Evolutionary conservation across 2,888 invertebrate species (phyloP), one percentile per base, ranked within the genome.

Genomic region (Cecidostiba fungosa): DNA sequence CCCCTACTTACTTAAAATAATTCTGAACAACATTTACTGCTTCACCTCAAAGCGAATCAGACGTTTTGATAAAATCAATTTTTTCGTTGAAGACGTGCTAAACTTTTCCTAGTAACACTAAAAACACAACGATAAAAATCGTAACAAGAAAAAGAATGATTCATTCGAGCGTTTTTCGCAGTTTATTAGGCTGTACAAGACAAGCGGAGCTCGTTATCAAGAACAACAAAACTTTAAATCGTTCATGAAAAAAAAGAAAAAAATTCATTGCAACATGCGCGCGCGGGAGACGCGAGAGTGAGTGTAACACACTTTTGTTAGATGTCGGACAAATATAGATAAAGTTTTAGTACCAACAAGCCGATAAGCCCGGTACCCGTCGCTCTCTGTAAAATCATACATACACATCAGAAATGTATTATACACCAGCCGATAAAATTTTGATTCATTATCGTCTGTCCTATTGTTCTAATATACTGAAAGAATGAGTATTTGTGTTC

Each of bases 301-400:
- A 86, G 88, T 78, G 82, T 86, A 85, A 85, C 79, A 85, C 85
- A 85, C 85, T 91, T 90, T 91, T 89, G 90, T 91, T 90, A 90
- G 91, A 91, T 91, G 89, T 88, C 90, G 90, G 89, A 90, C 88
- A 89, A 89, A 89, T 82, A 88, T 86, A 91, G 92, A 92, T 92
- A 92, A 92, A 91, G 89, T 90, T 91, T 90, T 90, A 89, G 89
- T 89, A 89, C 88, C 88, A 89, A 90, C 89, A 88, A 85, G 74
- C 88, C 89, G 92, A 92, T 92, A 92, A 92, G 91, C 89, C 59
- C 23, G 23, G 82, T 84, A 82, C 50, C 82, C 86, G 76, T 86
- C 85, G 82, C 80, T 78, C 88, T 88, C n/a, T 23, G 85, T 85
- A 87, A 87, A 86, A 86, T 78, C 82, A 77, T 80, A 77, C 84